phyloP scores from a whole-genome alignment of 1,140 invertebrate genomes.

The Chrysomallon squamiferum region DNA sequence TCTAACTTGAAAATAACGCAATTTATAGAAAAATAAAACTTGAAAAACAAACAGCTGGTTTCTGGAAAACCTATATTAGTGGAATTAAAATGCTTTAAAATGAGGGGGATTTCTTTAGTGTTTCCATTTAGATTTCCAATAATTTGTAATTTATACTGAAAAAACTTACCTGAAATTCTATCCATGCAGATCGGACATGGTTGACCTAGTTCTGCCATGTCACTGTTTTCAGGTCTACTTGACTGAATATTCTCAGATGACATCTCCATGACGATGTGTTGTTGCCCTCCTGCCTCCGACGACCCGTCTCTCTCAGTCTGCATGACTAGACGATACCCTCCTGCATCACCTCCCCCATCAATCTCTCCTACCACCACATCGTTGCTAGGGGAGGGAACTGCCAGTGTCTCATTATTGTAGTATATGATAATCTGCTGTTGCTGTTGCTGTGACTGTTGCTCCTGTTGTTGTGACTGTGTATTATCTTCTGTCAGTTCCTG shows the following conservation, averaged over 20 bases:
- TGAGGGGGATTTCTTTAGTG: too few species aligned
- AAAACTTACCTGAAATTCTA: constrained; percentile 48
- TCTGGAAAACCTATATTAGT: too few species aligned
- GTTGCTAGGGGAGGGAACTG: constrained; percentile 31
- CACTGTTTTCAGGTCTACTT: neutral
- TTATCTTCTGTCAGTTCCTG: too few species aligned
- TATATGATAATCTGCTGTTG: constrained; percentile 39
- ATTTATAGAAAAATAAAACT: too few species aligned
- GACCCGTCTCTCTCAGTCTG: constrained; percentile 21
- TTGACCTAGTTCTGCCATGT: neutral
- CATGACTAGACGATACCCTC: constrained; percentile 27
- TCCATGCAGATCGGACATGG: constrained; percentile 54
- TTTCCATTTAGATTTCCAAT: too few species aligned
- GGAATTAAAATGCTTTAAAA: too few species aligned
- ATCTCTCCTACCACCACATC: constrained; percentile 34
- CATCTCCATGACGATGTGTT: neutral
- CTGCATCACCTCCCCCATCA: constrained; percentile 8
- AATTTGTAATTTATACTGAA: too few species aligned
- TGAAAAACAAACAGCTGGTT: too few species aligned
- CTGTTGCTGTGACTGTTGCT: neutral
- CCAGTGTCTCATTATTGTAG: constrained; percentile 26
- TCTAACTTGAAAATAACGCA: too few species aligned
- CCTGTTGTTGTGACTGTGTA: too few species aligned
- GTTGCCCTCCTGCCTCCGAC: constrained; percentile 1
- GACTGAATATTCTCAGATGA: neutral